phyloP scores from a whole-genome alignment of 2,113 vertebrate species.

The Gorsachius goisagi region DNA sequence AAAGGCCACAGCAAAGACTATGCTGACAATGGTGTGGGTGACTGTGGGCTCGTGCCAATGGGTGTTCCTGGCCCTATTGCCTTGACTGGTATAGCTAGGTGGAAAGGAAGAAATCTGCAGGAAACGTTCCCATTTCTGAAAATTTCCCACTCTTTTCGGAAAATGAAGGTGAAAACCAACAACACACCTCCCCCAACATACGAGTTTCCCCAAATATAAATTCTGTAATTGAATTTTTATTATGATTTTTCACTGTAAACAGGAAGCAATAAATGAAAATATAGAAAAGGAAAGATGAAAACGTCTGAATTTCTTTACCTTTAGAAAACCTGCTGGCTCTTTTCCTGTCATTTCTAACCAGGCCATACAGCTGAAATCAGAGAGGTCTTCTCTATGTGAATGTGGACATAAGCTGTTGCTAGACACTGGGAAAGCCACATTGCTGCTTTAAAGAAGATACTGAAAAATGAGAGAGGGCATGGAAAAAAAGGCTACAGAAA shows the following conservation, averaged over 20 bases:
- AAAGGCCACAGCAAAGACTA: background rate
- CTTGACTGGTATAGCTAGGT: background rate
- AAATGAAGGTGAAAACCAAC: background rate
- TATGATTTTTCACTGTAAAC: background rate
- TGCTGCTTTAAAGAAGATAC: background rate
- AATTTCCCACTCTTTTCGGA: background rate
- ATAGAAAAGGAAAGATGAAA: background rate
- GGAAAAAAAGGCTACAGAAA: background rate
- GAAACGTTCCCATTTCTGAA: background rate
- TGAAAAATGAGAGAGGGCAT: background rate
- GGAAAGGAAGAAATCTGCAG: background rate
- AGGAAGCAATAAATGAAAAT: background rate
- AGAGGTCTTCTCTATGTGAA: background rate
- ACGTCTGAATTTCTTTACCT: background rate
- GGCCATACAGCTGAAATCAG: background rate
- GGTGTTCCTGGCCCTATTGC: background rate
- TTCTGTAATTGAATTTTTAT: background rate
- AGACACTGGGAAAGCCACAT: background rate
- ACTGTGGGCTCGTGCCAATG: rapidly evolving
- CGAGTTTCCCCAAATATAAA: background rate
- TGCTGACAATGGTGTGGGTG: background rate
- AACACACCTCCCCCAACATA: no score
- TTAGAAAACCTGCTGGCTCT: background rate
- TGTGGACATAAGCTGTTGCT: background rate
- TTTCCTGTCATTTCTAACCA: background rate